A percentile compares a stretch with the other conserved stretches of the same genome.
These are phyloP conservation scores for Tachysurus vachellii DNA, from an alignment of 2,113 vertebrate species.

Conservation along the genomic window DNA sequence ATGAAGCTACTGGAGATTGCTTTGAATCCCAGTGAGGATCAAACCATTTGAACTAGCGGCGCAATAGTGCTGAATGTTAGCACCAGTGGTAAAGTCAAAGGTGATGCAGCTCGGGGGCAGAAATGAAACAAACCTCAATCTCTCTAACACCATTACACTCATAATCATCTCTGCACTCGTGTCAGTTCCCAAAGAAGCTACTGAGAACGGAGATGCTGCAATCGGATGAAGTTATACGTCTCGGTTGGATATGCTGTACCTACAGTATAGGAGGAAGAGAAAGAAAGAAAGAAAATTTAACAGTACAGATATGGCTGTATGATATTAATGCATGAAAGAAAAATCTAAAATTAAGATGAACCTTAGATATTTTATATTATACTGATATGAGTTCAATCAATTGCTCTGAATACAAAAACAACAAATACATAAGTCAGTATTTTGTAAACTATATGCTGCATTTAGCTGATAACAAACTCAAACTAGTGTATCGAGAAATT, in stretches of 20 bases:
- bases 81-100: constrained; percentile 3
- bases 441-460: not conserved
- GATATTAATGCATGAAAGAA: not conserved
- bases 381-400: not conserved
- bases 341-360: not conserved
- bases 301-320: not conserved
- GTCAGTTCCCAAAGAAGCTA: not conserved
- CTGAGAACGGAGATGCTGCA: not conserved
- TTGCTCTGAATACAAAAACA: not conserved
- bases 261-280: no score
- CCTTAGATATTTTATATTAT: not conserved
- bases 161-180: not conserved
- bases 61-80: not conserved
- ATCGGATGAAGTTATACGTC: not conserved
- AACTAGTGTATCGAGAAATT: not conserved
- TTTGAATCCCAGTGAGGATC: constrained; percentile 21
- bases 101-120: not conserved
- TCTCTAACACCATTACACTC: constrained; percentile 9
- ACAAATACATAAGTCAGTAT: not conserved
- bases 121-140: constrained; percentile 8
- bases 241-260: not conserved
- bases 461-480: no score
- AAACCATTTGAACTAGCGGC: not conserved
- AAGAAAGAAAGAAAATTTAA: not conserved
- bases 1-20: constrained; percentile 18